These are phyloP conservation scores for Drosophila conformis DNA, from an alignment of 2,888 invertebrate genomes.

Conservation along the genomic window DNA sequence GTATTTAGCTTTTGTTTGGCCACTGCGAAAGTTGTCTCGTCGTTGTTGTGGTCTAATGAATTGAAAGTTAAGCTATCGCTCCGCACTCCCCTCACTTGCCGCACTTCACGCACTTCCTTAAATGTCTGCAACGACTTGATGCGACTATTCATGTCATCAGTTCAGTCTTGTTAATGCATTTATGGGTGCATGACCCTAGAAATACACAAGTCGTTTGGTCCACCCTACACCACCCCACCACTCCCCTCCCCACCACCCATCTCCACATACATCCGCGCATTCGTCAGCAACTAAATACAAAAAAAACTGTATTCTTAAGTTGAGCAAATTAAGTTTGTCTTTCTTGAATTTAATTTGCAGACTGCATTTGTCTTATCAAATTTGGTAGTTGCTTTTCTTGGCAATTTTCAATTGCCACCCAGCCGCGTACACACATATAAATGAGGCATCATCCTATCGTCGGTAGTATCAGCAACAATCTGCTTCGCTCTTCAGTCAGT, in stretches of 20 bases:
- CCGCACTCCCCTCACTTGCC: background rate
- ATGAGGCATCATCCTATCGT: background rate
- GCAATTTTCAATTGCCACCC: background rate
- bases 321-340: conserved; percentile 41
- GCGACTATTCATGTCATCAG: conserved; percentile 22
- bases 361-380: conserved; percentile 39
- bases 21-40: conserved; percentile 66
- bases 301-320: conserved; percentile 38
- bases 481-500: background rate
- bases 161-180: conserved; percentile 43
- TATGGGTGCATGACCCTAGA: conserved; percentile 18
- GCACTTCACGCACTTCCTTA: background rate
- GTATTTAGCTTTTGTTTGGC: conserved; percentile 73
- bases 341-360: conserved; percentile 33
- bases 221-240: background rate
- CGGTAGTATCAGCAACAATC: background rate
- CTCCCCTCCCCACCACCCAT: background rate
- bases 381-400: conserved; percentile 13
- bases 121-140: conserved; percentile 9
- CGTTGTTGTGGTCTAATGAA: conserved; percentile 70
- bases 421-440: background rate
- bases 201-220: background rate
- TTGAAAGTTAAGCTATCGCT: conserved; percentile 65
- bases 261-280: background rate
- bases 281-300: conserved; percentile 26